Evolutionary conservation across 2,888 invertebrate genomes (phyloP), one percentile per base, ranked within the genome.

Genomic region (Cyclophora punctaria): DNA sequence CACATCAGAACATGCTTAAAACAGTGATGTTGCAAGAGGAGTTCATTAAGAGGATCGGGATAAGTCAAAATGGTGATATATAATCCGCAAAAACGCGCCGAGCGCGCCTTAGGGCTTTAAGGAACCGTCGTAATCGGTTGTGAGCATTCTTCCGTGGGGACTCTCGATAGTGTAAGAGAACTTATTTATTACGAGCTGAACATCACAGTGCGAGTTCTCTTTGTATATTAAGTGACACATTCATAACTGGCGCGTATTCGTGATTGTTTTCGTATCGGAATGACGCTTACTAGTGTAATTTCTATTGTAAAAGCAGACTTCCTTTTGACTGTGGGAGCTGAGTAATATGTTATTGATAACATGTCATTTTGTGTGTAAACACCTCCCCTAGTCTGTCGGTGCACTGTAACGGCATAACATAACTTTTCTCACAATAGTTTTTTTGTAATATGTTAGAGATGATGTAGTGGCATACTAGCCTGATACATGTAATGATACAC

Each of bases 11-110:
- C 61, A 81, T 89, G 78, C 83, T 89, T 60, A 89, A 89, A 64
- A 88, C 88, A 40, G 89, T 89, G 54, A 89, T 89, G 89, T 77
- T 89, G 7, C 89, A 89, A 55, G 89, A 89, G 55, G 89, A 89
- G 53, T 89, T 89, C 71, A 88, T 89, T 66, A 89, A 89, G 78
- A 73, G 89, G 64, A 88, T 89, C 3, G 89, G 89, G 54, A 88
- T 89, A 55, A 88, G 87, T 78, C 89, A 89, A 75, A 89, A 89
- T 67, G 89, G 89, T 34, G 89, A 89, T 58, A 87, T 89, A 76
- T 89, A 88, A 88, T 86, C 84, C 83, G 78, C 78, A 62, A 83
- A 76, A 72, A 71, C 60, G 85, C 87, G 87, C 85, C 82, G 86
- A 48, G 86, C 83, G 87, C 87, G 87, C 77, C 86, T 85, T 67